A percentile compares a stretch with the other conserved stretches of the same genome.
These are phyloP conservation scores for Torymus aiolomorphi DNA, from an alignment of 2,888 invertebrate species.

Conservation along the genomic window DNA sequence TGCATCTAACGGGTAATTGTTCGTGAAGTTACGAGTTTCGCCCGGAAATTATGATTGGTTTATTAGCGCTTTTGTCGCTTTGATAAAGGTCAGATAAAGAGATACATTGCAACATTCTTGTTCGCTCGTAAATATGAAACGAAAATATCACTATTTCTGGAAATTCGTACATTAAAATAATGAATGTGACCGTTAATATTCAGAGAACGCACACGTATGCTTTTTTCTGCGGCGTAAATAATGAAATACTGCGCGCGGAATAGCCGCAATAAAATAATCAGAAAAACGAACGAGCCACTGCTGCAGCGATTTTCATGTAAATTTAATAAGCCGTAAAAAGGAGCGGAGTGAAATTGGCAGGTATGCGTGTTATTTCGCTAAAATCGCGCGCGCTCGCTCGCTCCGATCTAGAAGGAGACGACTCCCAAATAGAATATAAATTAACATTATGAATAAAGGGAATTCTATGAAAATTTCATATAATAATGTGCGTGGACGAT, in stretches of 20 bases:
- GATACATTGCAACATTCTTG: no score
- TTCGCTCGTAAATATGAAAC: no score
- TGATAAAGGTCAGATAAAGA: no score
- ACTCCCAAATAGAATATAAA: slow-evolving; percentile 28
- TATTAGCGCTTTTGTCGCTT: no score
- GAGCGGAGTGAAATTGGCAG: not conserved
- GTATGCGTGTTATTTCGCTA: not conserved
- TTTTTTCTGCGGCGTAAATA: slow-evolving; percentile 1
- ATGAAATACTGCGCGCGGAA: not conserved
- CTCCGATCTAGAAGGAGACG: not conserved
- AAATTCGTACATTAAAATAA: not conserved
- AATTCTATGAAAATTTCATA: slow-evolving; percentile 22
- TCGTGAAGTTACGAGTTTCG: no score
- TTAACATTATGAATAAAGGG: slow-evolving; percentile 31
- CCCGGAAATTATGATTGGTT: no score
- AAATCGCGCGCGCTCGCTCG: not conserved
- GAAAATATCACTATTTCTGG: not conserved
- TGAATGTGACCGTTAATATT: not conserved
- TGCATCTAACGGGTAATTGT: no score
- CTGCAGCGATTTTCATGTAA: not conserved
- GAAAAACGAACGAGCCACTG: not conserved
- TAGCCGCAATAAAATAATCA: no score
- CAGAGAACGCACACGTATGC: not conserved
- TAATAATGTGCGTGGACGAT: slow-evolving; percentile 7
- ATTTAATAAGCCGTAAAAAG: not conserved